A percentile compares a stretch with the other conserved stretches of the same genome.
phyloP scores from a whole-genome alignment of 2,888 invertebrate genomes.

The Campoletis raptor region DNA sequence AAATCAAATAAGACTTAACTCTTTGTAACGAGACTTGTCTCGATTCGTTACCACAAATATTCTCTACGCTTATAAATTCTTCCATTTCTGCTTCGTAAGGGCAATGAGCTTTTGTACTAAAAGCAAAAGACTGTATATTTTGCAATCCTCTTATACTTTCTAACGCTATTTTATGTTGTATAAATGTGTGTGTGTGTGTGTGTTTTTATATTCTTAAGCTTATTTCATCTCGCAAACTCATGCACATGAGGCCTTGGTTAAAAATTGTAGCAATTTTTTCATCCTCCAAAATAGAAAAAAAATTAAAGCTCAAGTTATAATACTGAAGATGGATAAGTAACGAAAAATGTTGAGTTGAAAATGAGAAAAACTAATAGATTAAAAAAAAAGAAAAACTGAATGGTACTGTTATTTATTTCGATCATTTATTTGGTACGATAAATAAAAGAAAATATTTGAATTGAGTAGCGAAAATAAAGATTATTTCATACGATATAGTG shows the following conservation, averaged over 20 bases:
- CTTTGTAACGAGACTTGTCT: neutral
- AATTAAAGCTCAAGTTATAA: neutral
- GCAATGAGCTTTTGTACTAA: slow-evolving; percentile 29
- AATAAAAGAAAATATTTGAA: neutral
- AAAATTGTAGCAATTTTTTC: neutral
- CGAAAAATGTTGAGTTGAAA: neutral
- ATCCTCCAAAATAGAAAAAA: neutral
- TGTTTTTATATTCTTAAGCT: neutral
- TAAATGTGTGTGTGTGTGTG: neutral
- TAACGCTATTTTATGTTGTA: neutral
- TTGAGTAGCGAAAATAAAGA: neutral
- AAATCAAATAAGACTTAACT: neutral
- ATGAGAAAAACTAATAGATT: neutral
- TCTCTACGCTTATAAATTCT: neutral
- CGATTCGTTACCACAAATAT: neutral
- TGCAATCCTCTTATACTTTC: slow-evolving; percentile 7
- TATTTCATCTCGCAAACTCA: neutral
- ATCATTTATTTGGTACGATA: neutral
- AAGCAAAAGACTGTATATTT: neutral
- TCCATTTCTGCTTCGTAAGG: neutral
- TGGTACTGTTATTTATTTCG: neutral
- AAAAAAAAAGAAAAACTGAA: neutral
- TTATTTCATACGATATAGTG: neutral
- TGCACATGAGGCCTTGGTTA: neutral
- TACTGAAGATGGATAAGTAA: neutral